Conservation (phyloP, 2,888 invertebrate species). For the Rotaria magnacalcarata region DNA sequence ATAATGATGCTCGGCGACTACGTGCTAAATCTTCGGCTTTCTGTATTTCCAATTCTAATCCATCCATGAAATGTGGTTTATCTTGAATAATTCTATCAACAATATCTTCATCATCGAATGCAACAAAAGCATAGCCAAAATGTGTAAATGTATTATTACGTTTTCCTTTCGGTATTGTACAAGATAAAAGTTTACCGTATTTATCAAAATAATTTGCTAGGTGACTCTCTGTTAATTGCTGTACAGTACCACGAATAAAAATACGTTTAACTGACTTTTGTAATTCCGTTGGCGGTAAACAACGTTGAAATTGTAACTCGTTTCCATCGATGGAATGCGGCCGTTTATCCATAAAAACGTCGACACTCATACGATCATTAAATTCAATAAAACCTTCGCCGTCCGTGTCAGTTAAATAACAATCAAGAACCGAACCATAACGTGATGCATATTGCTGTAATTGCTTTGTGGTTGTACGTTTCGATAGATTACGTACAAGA, state of each 20-base stretch:
- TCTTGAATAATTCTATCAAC: conserved; percentile 34
- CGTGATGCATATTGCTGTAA: conserved; percentile 11
- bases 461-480: background rate
- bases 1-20: background rate
- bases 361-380: background rate
- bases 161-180: background rate
- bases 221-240: conserved; percentile 3
- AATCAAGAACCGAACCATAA: conserved; percentile 3
- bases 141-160: conserved; percentile 16
- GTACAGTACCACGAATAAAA: background rate
- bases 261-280: conserved; percentile 24
- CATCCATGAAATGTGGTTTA: conserved; percentile 19
- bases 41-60: background rate
- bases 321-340: background rate
- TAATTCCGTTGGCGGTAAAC: background rate
- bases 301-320: background rate
- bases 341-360: conserved; percentile 8
- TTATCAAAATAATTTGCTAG: conserved; percentile 10
- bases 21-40: conserved; percentile 24
- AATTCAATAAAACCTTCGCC: conserved; percentile 12
- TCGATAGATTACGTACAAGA: background rate
- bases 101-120: conserved; percentile 17
- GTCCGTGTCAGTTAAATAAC: background rate
- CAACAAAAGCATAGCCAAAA: background rate
- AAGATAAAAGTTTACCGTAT: background rate